These are phyloP conservation scores for Macroteleia sp. DNA, from an alignment of 2,888 invertebrate genomes.

Conservation along the genomic window DNA sequence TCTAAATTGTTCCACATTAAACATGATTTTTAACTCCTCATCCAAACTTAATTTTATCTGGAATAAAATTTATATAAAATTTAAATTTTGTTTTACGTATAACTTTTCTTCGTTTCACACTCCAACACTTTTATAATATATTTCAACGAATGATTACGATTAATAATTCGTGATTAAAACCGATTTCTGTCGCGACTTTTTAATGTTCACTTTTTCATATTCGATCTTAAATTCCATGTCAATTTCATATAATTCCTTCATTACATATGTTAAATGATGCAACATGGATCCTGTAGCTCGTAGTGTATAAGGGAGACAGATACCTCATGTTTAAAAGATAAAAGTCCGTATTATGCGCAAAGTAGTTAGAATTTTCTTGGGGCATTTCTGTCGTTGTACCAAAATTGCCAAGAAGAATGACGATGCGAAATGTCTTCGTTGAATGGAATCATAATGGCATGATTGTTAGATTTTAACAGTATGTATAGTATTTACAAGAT, in stretches of 20 bases:
- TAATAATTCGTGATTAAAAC: neutral
- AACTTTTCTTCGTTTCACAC: too few species aligned
- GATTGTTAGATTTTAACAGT: neutral
- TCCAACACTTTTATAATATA: too few species aligned
- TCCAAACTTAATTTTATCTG: too few species aligned
- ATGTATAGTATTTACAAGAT: conserved; percentile 9
- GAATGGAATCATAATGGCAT: conserved; percentile 18
- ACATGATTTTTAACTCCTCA: too few species aligned
- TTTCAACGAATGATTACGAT: too few species aligned
- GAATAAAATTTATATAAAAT: too few species aligned
- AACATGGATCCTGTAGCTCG: conserved; percentile 30
- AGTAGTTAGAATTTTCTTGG: conserved; percentile 44
- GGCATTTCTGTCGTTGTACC: conserved; percentile 19
- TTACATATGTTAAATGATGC: conserved; percentile 53
- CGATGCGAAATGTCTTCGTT: conserved; percentile 10
- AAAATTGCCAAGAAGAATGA: conserved; percentile 34
- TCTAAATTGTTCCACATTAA: too few species aligned
- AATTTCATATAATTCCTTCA: conserved; percentile 48
- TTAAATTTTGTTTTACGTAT: too few species aligned
- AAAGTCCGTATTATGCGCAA: conserved; percentile 48
- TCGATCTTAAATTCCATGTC: conserved; percentile 36
- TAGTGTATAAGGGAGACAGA: conserved; percentile 20
- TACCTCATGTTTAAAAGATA: conserved; percentile 53
- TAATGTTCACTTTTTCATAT: conserved; percentile 26
- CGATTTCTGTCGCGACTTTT: neutral